Evolutionary conservation across 2,797 vertebrate genomes (phyloP), one percentile per base, ranked within the genome.

Genomic region (Myotis pilosus): DNA sequence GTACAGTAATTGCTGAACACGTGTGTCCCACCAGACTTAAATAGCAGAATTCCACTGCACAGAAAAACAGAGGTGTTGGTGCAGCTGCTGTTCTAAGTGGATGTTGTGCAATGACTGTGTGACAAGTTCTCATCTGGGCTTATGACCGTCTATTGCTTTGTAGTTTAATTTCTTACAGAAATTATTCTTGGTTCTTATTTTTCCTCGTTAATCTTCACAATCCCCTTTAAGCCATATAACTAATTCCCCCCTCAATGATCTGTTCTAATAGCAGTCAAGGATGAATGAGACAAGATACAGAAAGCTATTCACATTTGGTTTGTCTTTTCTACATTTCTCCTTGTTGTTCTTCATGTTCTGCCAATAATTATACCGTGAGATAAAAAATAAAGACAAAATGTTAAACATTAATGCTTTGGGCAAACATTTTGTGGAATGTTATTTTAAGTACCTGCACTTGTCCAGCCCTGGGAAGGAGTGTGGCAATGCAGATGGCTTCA

Each of bases 121-220:
- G 57, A 92, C 66, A 83, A 53, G 72, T 91, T 55, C 76, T 60
- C 33, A 25, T 86, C 91, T 71, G 36, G 75, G 75, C 64, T 97
- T 85, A 69, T 8, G 53, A 55, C 68, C 28, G 19, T 83, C 91
- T 89, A 47, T 82, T 71, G 47, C 87, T 87, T 95, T 49, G 51
- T 84, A 95, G 53, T 81, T 76, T 80, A 88, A 57, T 85, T 75
- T 83, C 51, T 66, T 90, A 84, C 69, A 95, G 78, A 95, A 90
- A 92, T 55, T 66, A 38, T 80, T 68, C 51, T 85, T 85, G 88
- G 51, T 90, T 85, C 85, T 89, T 81, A 64, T 68, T 95, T 95
- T 96, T 86, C 66, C 85, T 95, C 80, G 68, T 55, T 95, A 95
- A 95, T 96, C 96, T 85, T 96, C 47, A 95, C 84, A 95, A 79